Base-by-base conservation (phyloP, 1,140 invertebrate species). In the Scaptomyza graminum region DNA sequence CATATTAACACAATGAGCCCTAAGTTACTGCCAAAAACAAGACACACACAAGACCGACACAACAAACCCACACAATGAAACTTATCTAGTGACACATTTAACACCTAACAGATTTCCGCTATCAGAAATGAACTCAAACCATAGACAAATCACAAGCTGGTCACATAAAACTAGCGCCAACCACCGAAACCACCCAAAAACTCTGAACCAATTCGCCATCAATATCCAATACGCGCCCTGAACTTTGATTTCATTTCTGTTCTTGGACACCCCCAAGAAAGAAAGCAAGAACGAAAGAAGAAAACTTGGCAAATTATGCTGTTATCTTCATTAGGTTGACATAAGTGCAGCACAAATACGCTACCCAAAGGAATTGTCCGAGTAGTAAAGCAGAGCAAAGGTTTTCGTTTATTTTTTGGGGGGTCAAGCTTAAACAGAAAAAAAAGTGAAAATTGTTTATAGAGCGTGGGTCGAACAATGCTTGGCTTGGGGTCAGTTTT, bases 321-420 rank as follows among this genome's bases (percentile, higher is more conserved):
- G 84, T 88, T 88, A 88, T 88, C 83, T 88, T 88, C 83, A 88
- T 88, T 88, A 88, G 84, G 79, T 69, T 87, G 73, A 88, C 83
- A 88, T 88, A 88, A 89, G 83, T 89, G 83, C 83, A 89, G 79
- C 82, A 74, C 83, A 83, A 88, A 87, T 87, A 79, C 75, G 77
- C 68, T 16, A 76, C 79, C 83, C 83, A 74, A 64, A 83, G 83
- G 83, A 85, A 85, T 85, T 77, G 69, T 13, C 34, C 12, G 5
- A 13, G 6, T 2, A 28, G 16, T 9, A 4, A 1, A 6, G 18
- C 18, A 18, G 18, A 18, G 18, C 18, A 22, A 22, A 22, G 18
- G 18, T 22, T 22, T 22, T 3, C 18, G 2, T 22, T 2, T 22
- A 3, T 37, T 7, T 31, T 31, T 2, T 16, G 28, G 22, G 9